These are phyloP conservation scores for Rhinoptilus africanus DNA, from an alignment of 2,113 vertebrate species.

Conservation along the genomic window DNA sequence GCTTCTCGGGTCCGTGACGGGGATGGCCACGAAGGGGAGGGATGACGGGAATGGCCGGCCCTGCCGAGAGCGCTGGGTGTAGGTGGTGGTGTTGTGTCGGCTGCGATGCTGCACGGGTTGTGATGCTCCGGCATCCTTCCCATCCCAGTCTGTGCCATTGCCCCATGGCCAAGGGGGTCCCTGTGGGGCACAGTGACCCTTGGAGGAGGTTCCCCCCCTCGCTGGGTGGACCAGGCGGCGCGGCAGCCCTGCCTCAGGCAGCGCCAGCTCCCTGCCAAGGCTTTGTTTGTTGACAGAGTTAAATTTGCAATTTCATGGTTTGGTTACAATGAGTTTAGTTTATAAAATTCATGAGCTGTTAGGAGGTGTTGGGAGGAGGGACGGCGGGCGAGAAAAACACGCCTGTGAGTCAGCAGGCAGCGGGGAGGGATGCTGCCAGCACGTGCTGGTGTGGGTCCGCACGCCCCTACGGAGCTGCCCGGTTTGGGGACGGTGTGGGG, in stretches of 20 bases:
- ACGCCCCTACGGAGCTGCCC: background rate
- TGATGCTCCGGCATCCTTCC: background rate
- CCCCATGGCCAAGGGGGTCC: rapidly evolving
- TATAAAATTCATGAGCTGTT: slow-evolving; percentile 61
- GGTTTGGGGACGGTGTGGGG: background rate
- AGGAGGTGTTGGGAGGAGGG: background rate
- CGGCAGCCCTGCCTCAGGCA: background rate
- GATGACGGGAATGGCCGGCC: rapidly evolving
- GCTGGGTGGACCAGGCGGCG: background rate
- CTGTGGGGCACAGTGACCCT: rapidly evolving
- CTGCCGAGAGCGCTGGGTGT: background rate
- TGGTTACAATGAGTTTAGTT: slow-evolving; percentile 61
- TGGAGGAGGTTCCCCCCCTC: background rate
- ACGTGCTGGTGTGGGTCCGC: rapidly evolving
- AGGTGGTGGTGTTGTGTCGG: rapidly evolving
- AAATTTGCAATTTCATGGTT: slow-evolving; percentile 65
- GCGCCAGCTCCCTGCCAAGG: background rate
- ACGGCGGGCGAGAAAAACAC: background rate
- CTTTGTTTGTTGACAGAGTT: slow-evolving; percentile 58
- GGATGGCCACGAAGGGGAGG: background rate
- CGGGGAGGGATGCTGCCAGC: background rate
- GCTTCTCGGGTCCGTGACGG: rapidly evolving
- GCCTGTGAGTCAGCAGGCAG: background rate
- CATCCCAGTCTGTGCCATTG: rapidly evolving
- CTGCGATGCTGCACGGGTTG: rapidly evolving